Percentiles rank a stretch among this genome's conserved stretches.
These are phyloP conservation scores for Gavialis gangeticus DNA, from an alignment of 2,113 vertebrate genomes.

Conservation along the genomic window DNA sequence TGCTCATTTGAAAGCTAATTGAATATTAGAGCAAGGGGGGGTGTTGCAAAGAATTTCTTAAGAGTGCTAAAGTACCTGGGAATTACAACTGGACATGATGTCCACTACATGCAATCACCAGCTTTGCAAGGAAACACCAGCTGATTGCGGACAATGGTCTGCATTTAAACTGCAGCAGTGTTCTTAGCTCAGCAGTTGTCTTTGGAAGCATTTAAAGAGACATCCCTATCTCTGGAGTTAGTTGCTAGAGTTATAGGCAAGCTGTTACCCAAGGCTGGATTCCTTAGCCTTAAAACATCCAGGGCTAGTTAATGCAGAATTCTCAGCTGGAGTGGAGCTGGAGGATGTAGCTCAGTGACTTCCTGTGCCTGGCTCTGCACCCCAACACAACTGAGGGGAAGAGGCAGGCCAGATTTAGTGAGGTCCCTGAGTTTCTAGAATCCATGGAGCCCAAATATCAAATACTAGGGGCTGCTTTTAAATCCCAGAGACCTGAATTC, in stretches of 20 bases:
- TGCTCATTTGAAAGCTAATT: constrained; percentile 64
- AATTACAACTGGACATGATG: constrained; percentile 28
- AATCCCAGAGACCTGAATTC: background rate
- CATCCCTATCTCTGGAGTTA: background rate
- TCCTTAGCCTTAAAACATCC: background rate
- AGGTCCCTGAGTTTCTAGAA: too few relatives aligned
- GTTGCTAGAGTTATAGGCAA: background rate
- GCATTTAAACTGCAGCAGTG: background rate
- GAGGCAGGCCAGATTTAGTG: too few relatives aligned
- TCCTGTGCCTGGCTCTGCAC: fast-evolving
- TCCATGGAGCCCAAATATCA: too few relatives aligned
- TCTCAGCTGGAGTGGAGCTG: background rate
- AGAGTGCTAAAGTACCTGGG: constrained; percentile 14
- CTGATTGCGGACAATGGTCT: background rate
- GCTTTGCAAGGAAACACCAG: background rate
- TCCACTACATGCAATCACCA: background rate
- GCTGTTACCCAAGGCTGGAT: fast-evolving
- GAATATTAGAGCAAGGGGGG: constrained; percentile 56
- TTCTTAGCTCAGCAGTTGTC: background rate
- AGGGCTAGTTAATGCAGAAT: background rate
- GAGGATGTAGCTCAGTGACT: fast-evolving
- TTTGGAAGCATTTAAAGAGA: background rate
- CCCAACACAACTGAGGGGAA: fast-evolving
- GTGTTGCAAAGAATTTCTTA: constrained; percentile 52
- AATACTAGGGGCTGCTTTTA: too few relatives aligned